phyloP scores from a whole-genome alignment of 2,797 vertebrate species.

The Enteromius trimaculatus region DNA sequence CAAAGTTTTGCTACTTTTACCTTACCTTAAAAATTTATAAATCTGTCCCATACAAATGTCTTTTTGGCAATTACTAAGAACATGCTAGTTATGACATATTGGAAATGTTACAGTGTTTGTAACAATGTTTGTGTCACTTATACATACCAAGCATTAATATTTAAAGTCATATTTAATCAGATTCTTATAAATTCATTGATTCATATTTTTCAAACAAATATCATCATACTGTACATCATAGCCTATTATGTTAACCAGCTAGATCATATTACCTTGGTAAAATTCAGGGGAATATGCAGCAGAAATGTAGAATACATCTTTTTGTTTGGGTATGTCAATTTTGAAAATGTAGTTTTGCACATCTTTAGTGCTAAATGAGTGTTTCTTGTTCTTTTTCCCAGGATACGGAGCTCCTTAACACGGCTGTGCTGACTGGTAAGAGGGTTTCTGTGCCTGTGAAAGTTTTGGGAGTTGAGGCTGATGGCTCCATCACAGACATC shows the following conservation, averaged over 20 bases:
- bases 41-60: neutral
- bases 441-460: conserved; percentile 82
- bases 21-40: neutral
- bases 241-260: neutral
- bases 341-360: conserved; percentile 1
- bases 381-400: conserved; percentile 60
- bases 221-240: neutral
- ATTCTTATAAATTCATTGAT: neutral
- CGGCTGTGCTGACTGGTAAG: conserved; percentile 87
- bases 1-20: neutral
- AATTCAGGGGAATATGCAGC: neutral
- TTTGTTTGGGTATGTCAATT: neutral
- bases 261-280: neutral
- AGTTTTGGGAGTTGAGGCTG: conserved; percentile 87
- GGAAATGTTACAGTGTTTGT: no score
- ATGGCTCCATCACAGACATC: conserved; percentile 83
- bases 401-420: conserved; percentile 90
- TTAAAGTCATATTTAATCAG: neutral
- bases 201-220: neutral
- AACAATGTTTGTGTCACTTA: neutral
- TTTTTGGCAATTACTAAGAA: neutral
- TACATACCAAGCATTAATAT: no score
- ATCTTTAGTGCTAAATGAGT: neutral
- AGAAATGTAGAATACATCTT: neutral
- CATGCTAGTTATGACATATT: neutral